These are phyloP conservation scores for Elegia similella DNA, from an alignment of 2,888 invertebrate genomes.

Conservation along the genomic window DNA sequence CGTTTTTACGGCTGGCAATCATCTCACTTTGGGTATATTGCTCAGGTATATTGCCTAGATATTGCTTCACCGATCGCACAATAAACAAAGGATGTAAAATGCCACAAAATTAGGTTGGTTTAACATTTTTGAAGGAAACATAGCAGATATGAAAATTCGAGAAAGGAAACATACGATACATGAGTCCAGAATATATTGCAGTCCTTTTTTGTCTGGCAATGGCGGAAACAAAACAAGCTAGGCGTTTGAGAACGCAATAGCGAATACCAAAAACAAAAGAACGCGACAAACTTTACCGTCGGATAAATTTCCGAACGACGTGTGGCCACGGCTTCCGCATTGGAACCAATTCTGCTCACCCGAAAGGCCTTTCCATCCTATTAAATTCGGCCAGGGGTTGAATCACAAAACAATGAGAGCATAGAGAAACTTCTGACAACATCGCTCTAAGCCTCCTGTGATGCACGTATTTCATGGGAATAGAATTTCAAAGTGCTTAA, in stretches of 20 bases:
- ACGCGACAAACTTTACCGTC: slow-evolving; percentile 2
- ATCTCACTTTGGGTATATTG: too few relatives aligned
- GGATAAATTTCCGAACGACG: not conserved
- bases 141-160: too few relatives aligned
- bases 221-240: not conserved
- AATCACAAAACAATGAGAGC: not conserved
- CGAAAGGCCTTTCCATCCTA: slow-evolving; percentile 39
- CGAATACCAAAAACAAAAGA: slow-evolving; percentile 3
- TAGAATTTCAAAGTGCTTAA: too few relatives aligned
- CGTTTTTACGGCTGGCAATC: too few relatives aligned
- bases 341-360: not conserved
- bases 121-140: too few relatives aligned
- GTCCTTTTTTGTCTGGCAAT: not conserved
- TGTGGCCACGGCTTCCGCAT: not conserved
- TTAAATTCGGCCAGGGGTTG: slow-evolving; percentile 34
- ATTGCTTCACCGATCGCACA: too few relatives aligned
- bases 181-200: not conserved
- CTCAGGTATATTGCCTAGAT: too few relatives aligned
- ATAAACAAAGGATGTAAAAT: too few relatives aligned
- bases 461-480: too few relatives aligned
- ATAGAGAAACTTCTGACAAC: not conserved
- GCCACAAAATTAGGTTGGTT: too few relatives aligned
- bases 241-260: not conserved
- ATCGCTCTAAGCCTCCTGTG: not conserved
- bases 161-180: not conserved